These are phyloP conservation scores for Potamarius usumacintae DNA, from an alignment of 2,113 vertebrate species.

Conservation along the genomic window DNA sequence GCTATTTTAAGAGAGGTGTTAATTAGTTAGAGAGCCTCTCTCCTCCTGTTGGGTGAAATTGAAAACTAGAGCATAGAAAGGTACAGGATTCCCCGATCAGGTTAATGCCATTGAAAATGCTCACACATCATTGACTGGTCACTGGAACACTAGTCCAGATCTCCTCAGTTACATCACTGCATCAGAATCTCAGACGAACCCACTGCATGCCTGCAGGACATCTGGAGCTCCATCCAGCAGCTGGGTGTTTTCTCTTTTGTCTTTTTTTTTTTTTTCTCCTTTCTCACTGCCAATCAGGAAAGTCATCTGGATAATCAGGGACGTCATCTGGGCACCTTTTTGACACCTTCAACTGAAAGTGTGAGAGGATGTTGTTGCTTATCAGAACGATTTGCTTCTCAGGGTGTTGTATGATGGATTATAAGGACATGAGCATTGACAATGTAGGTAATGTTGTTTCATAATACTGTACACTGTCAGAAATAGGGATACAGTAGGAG, in stretches of 20 bases:
- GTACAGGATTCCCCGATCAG: conserved; percentile 34
- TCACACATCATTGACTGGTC: not conserved
- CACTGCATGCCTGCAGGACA: not conserved
- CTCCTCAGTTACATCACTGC: not conserved
- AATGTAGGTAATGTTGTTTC: not conserved
- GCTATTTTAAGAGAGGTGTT: conserved; percentile 70
- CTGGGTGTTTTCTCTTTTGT: not conserved
- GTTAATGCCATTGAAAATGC: not conserved
- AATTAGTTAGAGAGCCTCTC: conserved; percentile 65
- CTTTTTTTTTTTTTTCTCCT: not conserved
- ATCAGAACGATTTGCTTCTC: not conserved
- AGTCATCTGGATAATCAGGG: not conserved
- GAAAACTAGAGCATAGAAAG: conserved; percentile 6
- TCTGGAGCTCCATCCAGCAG: not conserved
- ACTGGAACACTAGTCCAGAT: not conserved
- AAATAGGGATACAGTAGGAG: too few species aligned
- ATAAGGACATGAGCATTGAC: not conserved
- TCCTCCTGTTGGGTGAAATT: conserved; percentile 18
- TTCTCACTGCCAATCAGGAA: not conserved
- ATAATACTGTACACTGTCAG: not conserved
- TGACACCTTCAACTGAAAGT: not conserved
- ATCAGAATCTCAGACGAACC: not conserved
- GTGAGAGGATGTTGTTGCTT: not conserved
- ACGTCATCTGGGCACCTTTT: not conserved
- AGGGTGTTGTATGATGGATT: not conserved